A percentile compares a stretch with the other conserved stretches of the same genome.
These are phyloP conservation scores for Yponomeuta cagnagella DNA, from an alignment of 2,888 invertebrate species.

Conservation along the genomic window DNA sequence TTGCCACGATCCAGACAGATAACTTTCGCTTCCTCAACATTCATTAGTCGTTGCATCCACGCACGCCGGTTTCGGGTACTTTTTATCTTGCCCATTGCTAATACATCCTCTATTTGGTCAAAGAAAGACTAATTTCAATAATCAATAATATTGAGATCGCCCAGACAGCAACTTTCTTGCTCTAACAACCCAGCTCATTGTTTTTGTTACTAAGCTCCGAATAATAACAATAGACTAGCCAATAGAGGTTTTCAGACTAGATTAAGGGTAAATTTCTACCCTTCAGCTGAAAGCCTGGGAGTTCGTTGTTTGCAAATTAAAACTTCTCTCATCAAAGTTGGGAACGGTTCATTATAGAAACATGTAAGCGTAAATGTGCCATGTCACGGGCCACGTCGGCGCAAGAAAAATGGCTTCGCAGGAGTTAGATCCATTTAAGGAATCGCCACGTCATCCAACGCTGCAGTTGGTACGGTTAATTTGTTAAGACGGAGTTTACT, in stretches of 20 bases:
- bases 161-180: too few relatives aligned
- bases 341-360: slow-evolving; percentile 5
- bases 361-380: slow-evolving; percentile 10
- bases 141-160: too few relatives aligned
- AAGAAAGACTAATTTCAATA: too few relatives aligned
- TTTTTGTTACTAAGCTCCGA: too few relatives aligned
- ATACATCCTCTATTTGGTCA: too few relatives aligned
- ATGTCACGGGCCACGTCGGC: background rate
- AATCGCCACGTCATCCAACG: slow-evolving; percentile 30
- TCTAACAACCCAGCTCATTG: too few relatives aligned
- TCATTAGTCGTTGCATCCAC: too few relatives aligned
- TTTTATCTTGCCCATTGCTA: too few relatives aligned
- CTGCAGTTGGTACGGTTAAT: background rate
- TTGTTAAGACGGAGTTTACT: background rate
- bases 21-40: too few relatives aligned
- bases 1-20: too few relatives aligned
- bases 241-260: background rate
- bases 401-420: slow-evolving; percentile 22
- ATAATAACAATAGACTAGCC: too few relatives aligned
- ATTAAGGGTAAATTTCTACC: background rate
- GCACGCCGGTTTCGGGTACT: too few relatives aligned
- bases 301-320: slow-evolving; percentile 8
- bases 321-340: slow-evolving; percentile 11
- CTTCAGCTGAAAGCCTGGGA: background rate
- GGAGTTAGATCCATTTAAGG: slow-evolving; percentile 37